Percentiles rank a stretch among this genome's conserved stretches.
Evolutionary conservation across 2,797 vertebrate genomes (phyloP).

Genomic region (Acanthurus leucopareius): DNA sequence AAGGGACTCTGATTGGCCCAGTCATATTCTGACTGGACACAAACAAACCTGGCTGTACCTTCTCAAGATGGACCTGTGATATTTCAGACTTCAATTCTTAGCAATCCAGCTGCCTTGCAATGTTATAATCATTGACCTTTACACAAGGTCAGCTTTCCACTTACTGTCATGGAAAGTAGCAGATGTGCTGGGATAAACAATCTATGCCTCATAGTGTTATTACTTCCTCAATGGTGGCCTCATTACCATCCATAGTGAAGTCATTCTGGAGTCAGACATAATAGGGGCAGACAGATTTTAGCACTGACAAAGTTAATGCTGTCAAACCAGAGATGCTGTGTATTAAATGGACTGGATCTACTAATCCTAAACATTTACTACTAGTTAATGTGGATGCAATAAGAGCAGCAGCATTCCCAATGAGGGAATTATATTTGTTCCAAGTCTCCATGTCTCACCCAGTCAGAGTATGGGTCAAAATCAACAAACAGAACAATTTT

Average conservation of each 20-base stretch:
- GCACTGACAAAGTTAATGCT: slow-evolving; percentile 30
- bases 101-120: too few relatives aligned
- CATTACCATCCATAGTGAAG: slow-evolving; percentile 61
- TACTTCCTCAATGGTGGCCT: slow-evolving; percentile 54
- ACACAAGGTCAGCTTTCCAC: slow-evolving; percentile 47
- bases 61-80: slow-evolving; percentile 7
- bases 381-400: background rate
- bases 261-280: slow-evolving; percentile 20
- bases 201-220: slow-evolving; percentile 20
- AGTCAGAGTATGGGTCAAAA: background rate
- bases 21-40: background rate
- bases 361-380: background rate
- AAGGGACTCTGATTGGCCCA: background rate
- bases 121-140: slow-evolving; percentile 72
- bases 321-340: slow-evolving; percentile 28
- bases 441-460: background rate
- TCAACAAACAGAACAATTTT: slow-evolving; percentile 28
- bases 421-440: slow-evolving; percentile 1
- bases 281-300: slow-evolving; percentile 34
- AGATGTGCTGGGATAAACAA: slow-evolving; percentile 11
- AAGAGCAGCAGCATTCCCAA: background rate
- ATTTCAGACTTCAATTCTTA: slow-evolving; percentile 19
- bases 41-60: slow-evolving; percentile 22
- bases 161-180: slow-evolving; percentile 53
- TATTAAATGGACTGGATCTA: background rate